Base-by-base conservation (phyloP, 2,113 vertebrate species). In the Vicugna pacos region DNA sequence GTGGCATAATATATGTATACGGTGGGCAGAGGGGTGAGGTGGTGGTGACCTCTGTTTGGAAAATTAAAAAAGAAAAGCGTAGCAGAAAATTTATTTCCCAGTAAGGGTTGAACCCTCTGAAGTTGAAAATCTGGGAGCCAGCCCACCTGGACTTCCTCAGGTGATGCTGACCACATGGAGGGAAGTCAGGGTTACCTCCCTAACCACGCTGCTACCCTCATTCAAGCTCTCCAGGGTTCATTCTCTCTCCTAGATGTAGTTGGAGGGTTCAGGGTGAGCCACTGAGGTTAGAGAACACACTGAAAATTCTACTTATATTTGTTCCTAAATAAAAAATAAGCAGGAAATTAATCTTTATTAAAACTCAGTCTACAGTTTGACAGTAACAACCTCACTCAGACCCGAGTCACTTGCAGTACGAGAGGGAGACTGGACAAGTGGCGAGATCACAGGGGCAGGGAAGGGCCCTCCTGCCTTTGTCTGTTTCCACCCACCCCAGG, bases 281-380 rank as follows among this genome's bases (percentile, higher is more conserved):
- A 20, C 35, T 38, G 32, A 90, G 8, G 1, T 46, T 20, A 80
- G 28, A 79, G 13, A 54, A 60, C 38, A 82, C 48, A 30, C 30
- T 48, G 50, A 32, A 70, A 92, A 76, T 75, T 86, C 56, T 46
- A 30, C 4, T 46, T 92, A 28, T 19, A 72, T 64, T 93, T 48
- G 69, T 20, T 77, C 82, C 69, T 58, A 52, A 56, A 84, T 92
- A 90, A 93, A 93, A 89, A 82, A 42, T 85, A 79, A 81, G 19
- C 48, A 50, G 24, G 14, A 50, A 72, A 54, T 52, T 46, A 38
- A 77, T 72, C 28, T 67, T 91, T 50, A 76, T 48, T 56, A 69
- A 69, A 70, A 62, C 46, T 73, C 50, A 58, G 6, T 84, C n/a
- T 17, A 35, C 5, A 60, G 22, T 80, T 91, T 85, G 38, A 81